Base-by-base conservation (phyloP, 2,888 invertebrate species). In the Tryphoninae sp. region DNA sequence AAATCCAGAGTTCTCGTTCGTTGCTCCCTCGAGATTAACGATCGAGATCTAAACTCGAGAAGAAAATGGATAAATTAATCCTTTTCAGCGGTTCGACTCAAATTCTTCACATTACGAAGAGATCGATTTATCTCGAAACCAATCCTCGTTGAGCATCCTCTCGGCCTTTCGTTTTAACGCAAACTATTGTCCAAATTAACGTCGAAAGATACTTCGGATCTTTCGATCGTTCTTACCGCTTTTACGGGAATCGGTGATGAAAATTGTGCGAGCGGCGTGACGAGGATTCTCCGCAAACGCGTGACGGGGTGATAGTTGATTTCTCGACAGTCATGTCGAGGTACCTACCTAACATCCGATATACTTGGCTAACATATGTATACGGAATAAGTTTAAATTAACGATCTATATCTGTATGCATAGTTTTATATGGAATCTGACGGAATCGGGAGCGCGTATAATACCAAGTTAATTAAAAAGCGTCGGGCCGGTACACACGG, bases 381-480 rank as follows among this genome's bases (percentile, higher is more conserved):
- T 16, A 8, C 22, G 33, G 33, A 22, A 62, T 62, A 62, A n/a
- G 9, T 45, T 45, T 13, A 11, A 1, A 45, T 45, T 45, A 13
- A 45, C 45, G 45, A 45, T 45, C 2, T 9, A 45, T 45, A 45
- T 45, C 9, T 45, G 13, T 45, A 45, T 45, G 45, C 13, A 13
- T 11, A 3, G 13, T 45, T 2, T 45, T 62, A 58, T 59, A 59
- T 68, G 45, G 68, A 73, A 73, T 68, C 23, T 42, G 45, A 61
- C 33, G 73, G 26, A 72, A 82, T 82, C 42, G 76, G 62, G 76
- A 82, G 72, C 58, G 61, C 53, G 53, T 45, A 78, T 53, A 19
- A 55, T 74, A 74, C 65, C 26, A 76, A 68, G 72, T 64, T 76
- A 82, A 82, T 82, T 82, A 79, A 79, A 82, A 76, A 73, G 68